Base-by-base conservation (phyloP, 2,888 invertebrate genomes). In the Buathra laborator region DNA sequence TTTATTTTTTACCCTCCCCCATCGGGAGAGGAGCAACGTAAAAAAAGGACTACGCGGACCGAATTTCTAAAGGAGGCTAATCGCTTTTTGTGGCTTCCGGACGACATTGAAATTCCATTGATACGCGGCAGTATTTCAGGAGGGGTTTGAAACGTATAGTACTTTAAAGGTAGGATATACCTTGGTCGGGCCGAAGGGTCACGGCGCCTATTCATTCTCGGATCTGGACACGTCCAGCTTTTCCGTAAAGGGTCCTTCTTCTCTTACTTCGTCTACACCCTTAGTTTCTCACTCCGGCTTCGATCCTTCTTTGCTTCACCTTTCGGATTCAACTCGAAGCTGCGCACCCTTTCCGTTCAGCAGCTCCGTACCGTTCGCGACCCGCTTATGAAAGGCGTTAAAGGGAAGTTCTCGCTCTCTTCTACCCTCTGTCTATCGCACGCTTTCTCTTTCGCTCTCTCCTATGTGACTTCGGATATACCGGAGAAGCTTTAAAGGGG, bases 321-420 rank as follows among this genome's bases (percentile, higher is more conserved):
- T 70, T 51, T 48, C 67, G 16, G 80, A 66, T 74, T 74, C 67
- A 71, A 75, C 51, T 51, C 78, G 64, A 81, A 77, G 72, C 53
- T 74, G 70, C 59, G 12, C 56, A 85, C 24, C 51, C 37, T 37
- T 37, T 37, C 75, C 68, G 48, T 71, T 56, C 66, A 67, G 51
- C 51, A 72, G 79, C 82, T 80, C 68, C 48, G 68, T 67, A 32
- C 46, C 59, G 72, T 82, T 87, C 76, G 76, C 81, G 77, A 85
- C 81, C 87, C 88, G 90, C 88, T 91, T 92, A 91, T 92, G 90
- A 91, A 89, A 89, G 89, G 87, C 87, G 89, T 90, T 89, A 88
- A 91, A 89, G 89, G 79, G 67, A 64, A 84, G 78, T 74, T 66
- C 62, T 62, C 32, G 32, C 66, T 66, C 66, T 16, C 43, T 16